phyloP scores from a whole-genome alignment of 2,888 invertebrate genomes.

The Hydroisotoma schaefferi region DNA sequence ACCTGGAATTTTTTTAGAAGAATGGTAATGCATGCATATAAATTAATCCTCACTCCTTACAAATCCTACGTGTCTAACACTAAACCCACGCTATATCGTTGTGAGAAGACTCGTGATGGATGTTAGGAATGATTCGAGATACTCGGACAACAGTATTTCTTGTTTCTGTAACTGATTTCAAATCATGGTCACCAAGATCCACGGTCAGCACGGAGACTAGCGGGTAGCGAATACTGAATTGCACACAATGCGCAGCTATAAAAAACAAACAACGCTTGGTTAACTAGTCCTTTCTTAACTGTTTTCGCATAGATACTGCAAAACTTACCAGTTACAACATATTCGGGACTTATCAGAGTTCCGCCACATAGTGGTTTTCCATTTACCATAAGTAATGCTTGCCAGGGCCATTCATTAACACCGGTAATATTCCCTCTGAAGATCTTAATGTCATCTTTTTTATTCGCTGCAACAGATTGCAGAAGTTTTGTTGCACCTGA shows the following conservation, averaged over 20 bases:
- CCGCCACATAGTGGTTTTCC: slow-evolving; percentile 44
- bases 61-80: no score
- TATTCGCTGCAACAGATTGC: slow-evolving; percentile 20
- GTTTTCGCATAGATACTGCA: neutral
- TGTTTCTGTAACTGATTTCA: slow-evolving; percentile 32
- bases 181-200: slow-evolving; percentile 45
- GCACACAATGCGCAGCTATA: slow-evolving; percentile 44
- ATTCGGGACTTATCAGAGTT: slow-evolving; percentile 36
- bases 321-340: no score
- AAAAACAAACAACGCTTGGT: slow-evolving; percentile 18
- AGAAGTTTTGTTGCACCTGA: slow-evolving; percentile 30
- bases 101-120: slow-evolving; percentile 23
- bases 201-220: slow-evolving; percentile 37
- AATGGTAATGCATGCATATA: neutral
- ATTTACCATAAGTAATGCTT: slow-evolving; percentile 33
- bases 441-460: slow-evolving; percentile 24
- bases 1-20: neutral
- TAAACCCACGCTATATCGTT: slow-evolving; percentile 42
- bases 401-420: slow-evolving; percentile 47
- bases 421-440: slow-evolving; percentile 44
- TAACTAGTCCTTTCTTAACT: neutral
- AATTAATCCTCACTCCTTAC: neutral
- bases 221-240: slow-evolving; percentile 36
- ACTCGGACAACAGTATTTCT: slow-evolving; percentile 34
- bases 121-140: slow-evolving; percentile 38